Conservation (phyloP, 2,797 vertebrate species). For the Onychomys leucogaster region DNA sequence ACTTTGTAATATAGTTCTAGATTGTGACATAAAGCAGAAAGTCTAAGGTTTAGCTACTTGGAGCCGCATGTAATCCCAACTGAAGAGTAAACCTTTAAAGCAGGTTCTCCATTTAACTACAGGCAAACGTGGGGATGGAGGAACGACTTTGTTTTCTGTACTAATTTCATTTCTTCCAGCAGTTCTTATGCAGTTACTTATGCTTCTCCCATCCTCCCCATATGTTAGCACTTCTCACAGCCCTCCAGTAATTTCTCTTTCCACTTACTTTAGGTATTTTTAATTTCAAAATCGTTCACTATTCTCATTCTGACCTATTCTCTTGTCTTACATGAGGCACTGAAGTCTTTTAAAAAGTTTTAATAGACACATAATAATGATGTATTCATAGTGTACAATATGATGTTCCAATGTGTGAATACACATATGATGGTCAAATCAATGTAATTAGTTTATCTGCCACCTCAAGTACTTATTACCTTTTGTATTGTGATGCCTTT, state of each 20-base stretch:
- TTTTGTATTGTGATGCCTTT: not conserved
- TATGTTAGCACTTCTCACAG: not conserved
- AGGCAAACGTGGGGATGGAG: not conserved
- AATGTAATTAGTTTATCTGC: not conserved
- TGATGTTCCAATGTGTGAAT: not conserved
- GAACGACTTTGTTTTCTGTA: not conserved
- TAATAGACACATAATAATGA: not conserved
- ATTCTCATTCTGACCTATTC: conserved; percentile 27
- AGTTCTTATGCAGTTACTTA: conserved; percentile 15
- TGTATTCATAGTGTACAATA: not conserved
- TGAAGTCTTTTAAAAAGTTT: conserved; percentile 2
- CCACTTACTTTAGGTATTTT: conserved; percentile 3
- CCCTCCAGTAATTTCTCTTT: conserved; percentile 26
- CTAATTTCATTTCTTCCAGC: conserved; percentile 39
- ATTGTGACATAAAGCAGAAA: not conserved
- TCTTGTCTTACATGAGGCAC: conserved; percentile 23
- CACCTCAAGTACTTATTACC: not conserved
- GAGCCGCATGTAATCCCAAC: conserved; percentile 8
- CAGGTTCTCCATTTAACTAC: not conserved
- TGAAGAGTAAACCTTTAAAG: not conserved
- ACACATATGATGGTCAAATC: not conserved
- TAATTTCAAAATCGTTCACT: conserved; percentile 47
- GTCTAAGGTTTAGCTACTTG: not conserved
- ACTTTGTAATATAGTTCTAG: not conserved
- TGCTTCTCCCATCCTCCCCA: not conserved